These are phyloP conservation scores for Euplexia lucipara DNA, from an alignment of 2,888 invertebrate species.

Conservation along the genomic window DNA sequence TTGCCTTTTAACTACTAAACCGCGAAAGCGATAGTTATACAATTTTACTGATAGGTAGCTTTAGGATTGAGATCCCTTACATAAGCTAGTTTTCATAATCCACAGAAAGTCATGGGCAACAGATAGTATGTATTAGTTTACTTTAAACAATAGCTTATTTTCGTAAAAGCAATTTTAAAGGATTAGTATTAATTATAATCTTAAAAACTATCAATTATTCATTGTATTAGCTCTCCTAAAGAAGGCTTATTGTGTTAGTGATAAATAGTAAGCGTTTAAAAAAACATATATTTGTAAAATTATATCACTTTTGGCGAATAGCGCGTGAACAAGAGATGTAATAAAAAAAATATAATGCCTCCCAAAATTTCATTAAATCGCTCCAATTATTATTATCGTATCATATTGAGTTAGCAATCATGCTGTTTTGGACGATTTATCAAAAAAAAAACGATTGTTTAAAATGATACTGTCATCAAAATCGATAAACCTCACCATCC, in stretches of 20 bases:
- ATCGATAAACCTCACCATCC: too few species aligned
- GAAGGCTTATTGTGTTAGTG: slow-evolving; percentile 1
- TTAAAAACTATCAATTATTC: slow-evolving; percentile 7
- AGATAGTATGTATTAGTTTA: slow-evolving; percentile 21
- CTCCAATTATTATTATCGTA: too few species aligned
- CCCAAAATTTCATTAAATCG: slow-evolving; percentile 3
- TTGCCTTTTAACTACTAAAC: too few species aligned
- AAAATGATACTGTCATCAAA: background rate
- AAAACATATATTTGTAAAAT: background rate
- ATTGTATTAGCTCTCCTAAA: slow-evolving; percentile 11
- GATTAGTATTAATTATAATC: slow-evolving; percentile 16
- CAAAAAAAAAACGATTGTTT: too few species aligned
- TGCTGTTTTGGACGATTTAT: too few species aligned
- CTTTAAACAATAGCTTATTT: slow-evolving; percentile 35
- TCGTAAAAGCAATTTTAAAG: slow-evolving; percentile 19
- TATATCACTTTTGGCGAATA: background rate
- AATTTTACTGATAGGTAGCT: too few species aligned
- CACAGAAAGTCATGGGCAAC: too few species aligned
- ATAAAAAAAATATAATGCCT: slow-evolving; percentile 3
- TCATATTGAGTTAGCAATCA: too few species aligned
- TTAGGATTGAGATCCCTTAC: too few species aligned
- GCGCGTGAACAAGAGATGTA: background rate
- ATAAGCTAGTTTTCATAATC: too few species aligned
- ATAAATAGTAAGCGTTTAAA: slow-evolving; percentile 4
- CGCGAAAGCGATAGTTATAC: too few species aligned